Evolutionary conservation across 1,140 invertebrate genomes (phyloP), one percentile per base, ranked within the genome.

Genomic region (Orchestia grillus): DNA sequence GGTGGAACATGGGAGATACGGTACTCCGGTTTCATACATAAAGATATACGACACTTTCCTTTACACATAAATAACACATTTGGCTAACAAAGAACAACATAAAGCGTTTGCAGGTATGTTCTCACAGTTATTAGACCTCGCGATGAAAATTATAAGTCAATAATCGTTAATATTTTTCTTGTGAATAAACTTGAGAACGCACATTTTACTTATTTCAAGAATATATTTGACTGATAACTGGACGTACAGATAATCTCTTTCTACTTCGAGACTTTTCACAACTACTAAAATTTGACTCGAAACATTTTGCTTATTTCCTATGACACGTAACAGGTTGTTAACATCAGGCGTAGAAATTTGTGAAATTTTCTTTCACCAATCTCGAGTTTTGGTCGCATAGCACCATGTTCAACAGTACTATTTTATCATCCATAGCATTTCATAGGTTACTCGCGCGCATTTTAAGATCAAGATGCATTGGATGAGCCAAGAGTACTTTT

Each of bases 31-130:
- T 77, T 36, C 1, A 77, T 77, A 77, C 62, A 77, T 77, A 77
- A 77, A 77, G 62, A 77, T 77, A 77, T 77, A 77, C 28, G 62
- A 77, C 62, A 77, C 62, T 77, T 77, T 77, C 62, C 62, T 77
- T 28, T 77, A 77, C 62, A 77, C 28, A 77, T 77, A 77, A 77
- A 77, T 77, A 77, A 77, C 3, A 77, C 28, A 77, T 77, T 36
- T 77, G 28, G 62, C 62, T 36, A 23, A 77, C 62, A 77, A 77
- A 77, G 62, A 77, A 77, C 62, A 77, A 77, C 28, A 77, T 36
- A 77, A 77, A 3, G 62, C 11, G 11, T 77, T 77, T 77, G 28
- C 62, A 36, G 62, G 28, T 15, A 77, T 77, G 11, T 77, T 36
- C 62, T 77, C 1, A 53, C 47, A 77, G 15, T 77, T 77, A 77